A percentile compares a stretch with the other conserved stretches of the same genome.
These are phyloP conservation scores for Sminthopsis crassicaudata DNA, from an alignment of 2,113 vertebrate genomes.

Conservation along the genomic window DNA sequence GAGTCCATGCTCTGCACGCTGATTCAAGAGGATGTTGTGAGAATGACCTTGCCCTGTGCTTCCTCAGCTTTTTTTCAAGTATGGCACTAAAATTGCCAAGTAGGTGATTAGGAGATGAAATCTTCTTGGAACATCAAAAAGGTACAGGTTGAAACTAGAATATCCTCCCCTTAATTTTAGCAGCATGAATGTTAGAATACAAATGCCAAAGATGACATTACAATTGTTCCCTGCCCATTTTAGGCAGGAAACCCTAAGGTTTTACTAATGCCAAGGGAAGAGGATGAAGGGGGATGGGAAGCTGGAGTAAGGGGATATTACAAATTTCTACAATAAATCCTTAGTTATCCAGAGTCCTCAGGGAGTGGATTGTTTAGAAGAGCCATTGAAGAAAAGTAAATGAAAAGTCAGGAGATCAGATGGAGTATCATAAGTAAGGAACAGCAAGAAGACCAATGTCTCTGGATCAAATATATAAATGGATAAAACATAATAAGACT, in stretches of 20 bases:
- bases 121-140: not conserved
- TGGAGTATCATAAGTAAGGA: not conserved
- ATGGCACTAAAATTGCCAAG: not conserved
- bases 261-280: conserved; percentile 33
- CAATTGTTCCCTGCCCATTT: conserved; percentile 25
- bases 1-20: conserved; percentile 4
- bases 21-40: not conserved
- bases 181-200: conserved; percentile 33
- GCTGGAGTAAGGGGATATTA: not conserved
- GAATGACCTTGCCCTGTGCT: not conserved
- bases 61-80: conserved; percentile 13
- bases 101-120: not conserved
- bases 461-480: not conserved
- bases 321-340: conserved; percentile 51
- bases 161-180: conserved; percentile 20
- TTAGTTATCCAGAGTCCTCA: conserved; percentile 29
- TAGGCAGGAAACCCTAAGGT: conserved; percentile 45
- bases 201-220: not conserved
- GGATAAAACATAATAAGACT: not conserved
- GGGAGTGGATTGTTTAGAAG: not conserved
- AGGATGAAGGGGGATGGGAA: not conserved
- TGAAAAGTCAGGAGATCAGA: not conserved
- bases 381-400: not conserved
- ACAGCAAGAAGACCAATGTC: not conserved
- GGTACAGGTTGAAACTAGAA: not conserved